Evolutionary conservation across 2,888 invertebrate species (phyloP), one percentile per base, ranked within the genome.

Genomic region (Lycia hirtaria): DNA sequence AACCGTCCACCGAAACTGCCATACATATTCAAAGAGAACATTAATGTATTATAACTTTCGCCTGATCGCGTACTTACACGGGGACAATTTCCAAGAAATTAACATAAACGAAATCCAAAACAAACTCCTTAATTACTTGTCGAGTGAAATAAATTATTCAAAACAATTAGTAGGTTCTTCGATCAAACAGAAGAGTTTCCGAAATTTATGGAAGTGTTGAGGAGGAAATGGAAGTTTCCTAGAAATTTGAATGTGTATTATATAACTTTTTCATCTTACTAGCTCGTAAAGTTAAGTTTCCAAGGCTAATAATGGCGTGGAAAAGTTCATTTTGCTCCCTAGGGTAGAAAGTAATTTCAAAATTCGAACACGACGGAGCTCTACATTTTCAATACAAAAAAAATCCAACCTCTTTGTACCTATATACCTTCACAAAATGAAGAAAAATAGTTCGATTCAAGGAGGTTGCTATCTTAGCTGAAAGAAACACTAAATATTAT

Each of bases 81-180:
- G 72, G 76, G 67, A 78, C 79, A 78, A 81, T 77, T 81, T 74
- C 71, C 47, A 67, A 66, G 76, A 76, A 80, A 82, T 83, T 82
- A 75, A 74, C 78, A 75, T 77, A 73, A 79, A 75, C 76, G 72
- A 78, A 80, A 77, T 72, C 75, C 71, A 69, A 74, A 78, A 78
- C 76, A 81, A 86, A 86, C 78, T 85, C 78, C 69, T 73, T 80
- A 84, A 83, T 83, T 83, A 84, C 80, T 81, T 81, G 75, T 80
- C 77, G 80, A 83, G 78, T 79, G 74, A 81, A 81, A 84, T 85
- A 81, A 84, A 81, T 84, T 81, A 85, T 85, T 85, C 81, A 79
- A 81, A 81, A 84, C 81, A 85, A 82, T 84, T 80, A 79, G 75
- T 67, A 73, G 15, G 45, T 45, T 33, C 75, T 52, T 57, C 33